Conservation (phyloP, 2,888 invertebrate genomes). For the Serrognathus titanus region DNA sequence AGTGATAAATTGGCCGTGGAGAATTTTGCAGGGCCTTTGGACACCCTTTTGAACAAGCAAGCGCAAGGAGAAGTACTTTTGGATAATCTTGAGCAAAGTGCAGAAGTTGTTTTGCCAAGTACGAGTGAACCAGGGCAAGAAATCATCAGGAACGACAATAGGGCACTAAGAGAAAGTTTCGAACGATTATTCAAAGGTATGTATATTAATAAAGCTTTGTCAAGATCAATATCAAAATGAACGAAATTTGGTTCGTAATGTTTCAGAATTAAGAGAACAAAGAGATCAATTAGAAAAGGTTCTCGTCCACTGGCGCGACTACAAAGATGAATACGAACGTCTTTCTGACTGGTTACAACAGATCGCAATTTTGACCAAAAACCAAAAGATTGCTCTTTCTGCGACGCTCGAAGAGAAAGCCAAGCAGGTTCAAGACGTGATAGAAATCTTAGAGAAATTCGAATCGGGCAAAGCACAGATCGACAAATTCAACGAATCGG, state of each 20-base stretch:
- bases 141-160: constrained; percentile 79
- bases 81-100: constrained; percentile 83
- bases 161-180: constrained; percentile 80
- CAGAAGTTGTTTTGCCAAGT: constrained; percentile 80
- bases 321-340: constrained; percentile 89
- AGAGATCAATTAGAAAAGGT: constrained; percentile 80
- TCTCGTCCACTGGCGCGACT: constrained; percentile 81
- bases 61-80: constrained; percentile 85
- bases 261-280: constrained; percentile 72
- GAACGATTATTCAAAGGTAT: constrained; percentile 72
- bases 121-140: constrained; percentile 78
- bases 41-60: constrained; percentile 81
- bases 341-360: constrained; percentile 91
- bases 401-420: constrained; percentile 79
- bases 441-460: constrained; percentile 70
- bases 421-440: constrained; percentile 78
- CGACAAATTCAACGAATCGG: constrained; percentile 77
- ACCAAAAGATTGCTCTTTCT: constrained; percentile 79
- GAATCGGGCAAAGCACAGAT: constrained; percentile 78
- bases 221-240: too few species aligned
- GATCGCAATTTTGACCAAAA: constrained; percentile 85
- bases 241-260: too few species aligned
- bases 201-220: too few species aligned
- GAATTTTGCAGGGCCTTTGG: constrained; percentile 82
- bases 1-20: constrained; percentile 87